Percentiles rank a stretch among this genome's conserved stretches.
Conservation (phyloP, 2,888 invertebrate species). For the Encarsia formosa region DNA sequence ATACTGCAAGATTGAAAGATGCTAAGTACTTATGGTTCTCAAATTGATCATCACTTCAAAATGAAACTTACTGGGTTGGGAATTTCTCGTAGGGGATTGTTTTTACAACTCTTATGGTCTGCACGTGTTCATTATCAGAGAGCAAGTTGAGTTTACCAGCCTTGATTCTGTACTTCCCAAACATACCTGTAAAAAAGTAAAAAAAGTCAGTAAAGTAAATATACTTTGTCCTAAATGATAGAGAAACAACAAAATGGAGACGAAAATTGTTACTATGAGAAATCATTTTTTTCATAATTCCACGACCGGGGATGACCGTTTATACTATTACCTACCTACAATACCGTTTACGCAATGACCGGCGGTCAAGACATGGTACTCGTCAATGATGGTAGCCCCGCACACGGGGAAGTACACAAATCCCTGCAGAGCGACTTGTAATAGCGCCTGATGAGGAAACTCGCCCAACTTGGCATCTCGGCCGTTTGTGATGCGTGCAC, state of each 20-base stretch:
- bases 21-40: not conserved
- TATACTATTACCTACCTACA: too few species aligned
- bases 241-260: too few species aligned
- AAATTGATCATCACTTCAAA: not conserved
- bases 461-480: constrained; percentile 43
- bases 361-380: constrained; percentile 29
- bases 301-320: too few species aligned
- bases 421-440: constrained; percentile 44
- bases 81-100: constrained; percentile 40
- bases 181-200: too few species aligned
- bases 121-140: constrained; percentile 12
- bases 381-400: constrained; percentile 27
- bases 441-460: constrained; percentile 52
- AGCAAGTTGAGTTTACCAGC: constrained; percentile 26
- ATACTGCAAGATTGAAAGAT: constrained; percentile 30
- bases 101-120: constrained; percentile 10
- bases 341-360: constrained; percentile 26
- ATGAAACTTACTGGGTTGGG: constrained; percentile 12
- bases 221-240: too few species aligned
- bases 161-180: constrained; percentile 22
- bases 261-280: too few species aligned
- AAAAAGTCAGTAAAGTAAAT: too few species aligned
- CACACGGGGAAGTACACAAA: constrained; percentile 19
- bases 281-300: too few species aligned
- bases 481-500: constrained; percentile 34